phyloP scores from a whole-genome alignment of 2,888 invertebrate species.

The Drosophila nigritarsus region DNA sequence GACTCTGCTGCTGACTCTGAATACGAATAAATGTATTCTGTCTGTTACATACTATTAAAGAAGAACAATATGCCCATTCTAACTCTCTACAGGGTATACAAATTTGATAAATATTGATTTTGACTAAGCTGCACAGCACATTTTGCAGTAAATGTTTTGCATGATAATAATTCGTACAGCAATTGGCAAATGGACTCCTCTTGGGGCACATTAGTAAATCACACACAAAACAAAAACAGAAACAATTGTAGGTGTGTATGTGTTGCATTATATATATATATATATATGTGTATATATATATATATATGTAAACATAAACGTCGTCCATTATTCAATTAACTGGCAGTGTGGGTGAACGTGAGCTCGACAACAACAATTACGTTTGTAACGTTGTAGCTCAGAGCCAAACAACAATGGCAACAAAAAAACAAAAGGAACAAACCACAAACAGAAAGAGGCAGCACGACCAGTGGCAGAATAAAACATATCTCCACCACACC shows the following conservation, averaged over 20 bases:
- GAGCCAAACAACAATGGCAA: slow-evolving; percentile 41
- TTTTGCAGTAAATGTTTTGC: slow-evolving; percentile 1
- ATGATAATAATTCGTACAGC: slow-evolving; percentile 6
- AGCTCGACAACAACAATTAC: slow-evolving; percentile 66
- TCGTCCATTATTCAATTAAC: slow-evolving; percentile 76
- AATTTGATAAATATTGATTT: slow-evolving; percentile 1
- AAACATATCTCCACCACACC: slow-evolving; percentile 1
- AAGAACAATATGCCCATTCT: not conserved
- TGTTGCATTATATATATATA: slow-evolving; percentile 1
- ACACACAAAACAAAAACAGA: slow-evolving; percentile 34
- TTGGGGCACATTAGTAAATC: slow-evolving; percentile 54
- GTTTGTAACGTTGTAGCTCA: slow-evolving; percentile 54
- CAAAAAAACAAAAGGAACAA: slow-evolving; percentile 45
- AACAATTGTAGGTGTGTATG: not conserved
- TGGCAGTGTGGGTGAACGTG: slow-evolving; percentile 54
- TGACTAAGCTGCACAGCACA: slow-evolving; percentile 1
- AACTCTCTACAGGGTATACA: not conserved
- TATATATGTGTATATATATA: not conserved
- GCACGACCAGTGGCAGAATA: not conserved
- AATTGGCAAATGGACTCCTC: slow-evolving; percentile 47
- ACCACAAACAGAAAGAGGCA: not conserved
- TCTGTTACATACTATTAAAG: not conserved
- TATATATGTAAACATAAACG: slow-evolving; percentile 69
- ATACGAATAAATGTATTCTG: not conserved
- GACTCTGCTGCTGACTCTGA: no score